Evolutionary conservation across 2,797 vertebrate species (phyloP), one percentile per base, ranked within the genome.

Genomic region (Denticeps clupeoides): DNA sequence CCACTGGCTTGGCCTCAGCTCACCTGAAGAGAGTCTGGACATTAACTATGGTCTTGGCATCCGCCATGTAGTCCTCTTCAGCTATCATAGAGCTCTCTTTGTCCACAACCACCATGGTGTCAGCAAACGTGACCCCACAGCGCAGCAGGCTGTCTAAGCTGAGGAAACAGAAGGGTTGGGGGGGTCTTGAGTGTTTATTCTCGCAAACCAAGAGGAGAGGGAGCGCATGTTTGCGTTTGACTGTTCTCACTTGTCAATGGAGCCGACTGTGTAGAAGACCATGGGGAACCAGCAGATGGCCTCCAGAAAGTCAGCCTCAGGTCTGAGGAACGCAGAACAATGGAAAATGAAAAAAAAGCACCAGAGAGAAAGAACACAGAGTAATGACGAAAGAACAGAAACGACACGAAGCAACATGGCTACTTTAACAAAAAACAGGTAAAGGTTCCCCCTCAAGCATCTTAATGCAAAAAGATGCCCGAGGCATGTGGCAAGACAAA

Each of bases 81-180:
- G 86, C 87, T 2, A 86, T 86, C 83, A 88, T 87, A 49, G 87
- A 87, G 70, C 83, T 87, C 69, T 89, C 86, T 63, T 88, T 87
- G 60, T 88, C 87, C 0, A 89, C 84, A 38, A 87, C 87, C 47
- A 88, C 86, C 86, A 89, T 87, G 45, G 85, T 87, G 75, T 84
- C 78, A 0, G 86, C 85, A 3, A 86, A 88, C 2, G 83, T 86
- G 29, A 88, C 82, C 3, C 86, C 86, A 26, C 86, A 87, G n/a
- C 82, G 79, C 33, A 88, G 68, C 59, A 87, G 59, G 60, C 83
- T 87, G 68, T 89, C 87, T 56, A 88, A 70, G 63, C 87, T 89
- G 47, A 13, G 56, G 47, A 29, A 37, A 53, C 2, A 50, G 31
- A 32, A n/a, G 23, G 5, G 8, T 28, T 5, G 6, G 29, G 12